phyloP scores from a whole-genome alignment of 2,797 vertebrate species.

The Molossus molossus region DNA sequence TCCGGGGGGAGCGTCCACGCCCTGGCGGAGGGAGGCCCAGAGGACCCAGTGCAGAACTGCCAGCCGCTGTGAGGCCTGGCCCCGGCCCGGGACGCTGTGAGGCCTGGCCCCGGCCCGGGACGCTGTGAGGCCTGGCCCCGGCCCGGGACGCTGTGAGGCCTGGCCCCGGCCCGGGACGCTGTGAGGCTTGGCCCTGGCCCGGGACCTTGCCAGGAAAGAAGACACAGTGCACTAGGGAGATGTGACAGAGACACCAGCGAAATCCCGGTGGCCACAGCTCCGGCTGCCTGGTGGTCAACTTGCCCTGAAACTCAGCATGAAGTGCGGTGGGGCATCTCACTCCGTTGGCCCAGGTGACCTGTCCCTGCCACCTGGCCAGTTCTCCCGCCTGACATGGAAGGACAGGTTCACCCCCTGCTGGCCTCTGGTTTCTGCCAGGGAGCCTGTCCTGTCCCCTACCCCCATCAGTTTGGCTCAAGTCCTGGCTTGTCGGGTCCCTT shows the following conservation, averaged over 20 bases:
- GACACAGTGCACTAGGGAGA: rapidly evolving
- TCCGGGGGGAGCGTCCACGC: rapidly evolving
- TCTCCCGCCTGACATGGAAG: rapidly evolving
- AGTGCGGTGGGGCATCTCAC: rapidly evolving
- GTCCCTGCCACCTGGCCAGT: rapidly evolving
- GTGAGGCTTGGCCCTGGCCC: too few relatives aligned
- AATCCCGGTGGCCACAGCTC: rapidly evolving
- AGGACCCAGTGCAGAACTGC: background rate
- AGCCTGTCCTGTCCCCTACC: rapidly evolving
- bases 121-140: too few relatives aligned
- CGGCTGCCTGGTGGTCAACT: background rate
- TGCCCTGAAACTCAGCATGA: rapidly evolving
- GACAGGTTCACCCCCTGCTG: rapidly evolving
- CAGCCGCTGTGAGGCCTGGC: too few relatives aligned
- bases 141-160: too few relatives aligned
- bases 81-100: rapidly evolving
- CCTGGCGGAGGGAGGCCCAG: rapidly evolving
- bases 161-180: rapidly evolving
- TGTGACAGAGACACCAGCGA: rapidly evolving
- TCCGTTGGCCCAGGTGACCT: rapidly evolving
- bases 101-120: too few relatives aligned
- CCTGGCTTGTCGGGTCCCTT: background rate
- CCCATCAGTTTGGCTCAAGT: background rate
- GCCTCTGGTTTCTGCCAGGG: rapidly evolving
- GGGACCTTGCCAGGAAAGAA: rapidly evolving